These are phyloP conservation scores for Zygogramma bicolorata DNA, from an alignment of 2,888 invertebrate species.

Conservation along the genomic window DNA sequence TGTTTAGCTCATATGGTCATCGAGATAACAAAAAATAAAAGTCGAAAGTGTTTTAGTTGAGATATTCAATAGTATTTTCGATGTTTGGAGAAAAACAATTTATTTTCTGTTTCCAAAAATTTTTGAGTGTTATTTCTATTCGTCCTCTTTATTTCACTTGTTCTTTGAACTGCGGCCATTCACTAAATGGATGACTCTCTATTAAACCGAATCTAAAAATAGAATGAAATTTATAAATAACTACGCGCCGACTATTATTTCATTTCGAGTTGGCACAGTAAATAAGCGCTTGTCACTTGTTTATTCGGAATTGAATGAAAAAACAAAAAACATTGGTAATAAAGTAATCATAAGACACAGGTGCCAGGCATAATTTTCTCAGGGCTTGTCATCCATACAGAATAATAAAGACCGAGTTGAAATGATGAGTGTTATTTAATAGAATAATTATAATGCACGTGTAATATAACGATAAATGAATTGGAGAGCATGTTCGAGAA, in stretches of 20 bases:
- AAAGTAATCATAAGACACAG: constrained; percentile 55
- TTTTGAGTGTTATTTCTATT: too few species aligned
- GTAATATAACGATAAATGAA: too few species aligned
- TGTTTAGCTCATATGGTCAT: too few species aligned
- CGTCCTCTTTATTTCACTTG: background rate
- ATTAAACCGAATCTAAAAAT: background rate
- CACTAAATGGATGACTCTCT: background rate
- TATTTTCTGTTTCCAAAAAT: too few species aligned
- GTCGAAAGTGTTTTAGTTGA: too few species aligned
- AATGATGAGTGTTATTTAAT: background rate
- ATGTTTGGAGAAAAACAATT: too few species aligned
- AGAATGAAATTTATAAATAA: constrained; percentile 8
- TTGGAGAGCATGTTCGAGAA: too few species aligned
- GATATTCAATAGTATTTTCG: too few species aligned
- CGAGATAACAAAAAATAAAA: too few species aligned
- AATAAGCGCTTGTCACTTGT: constrained; percentile 55
- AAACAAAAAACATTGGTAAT: constrained; percentile 34
- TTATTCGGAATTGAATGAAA: constrained; percentile 51
- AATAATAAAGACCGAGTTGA: constrained; percentile 31
- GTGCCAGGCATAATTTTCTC: constrained; percentile 52
- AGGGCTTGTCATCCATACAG: constrained; percentile 42
- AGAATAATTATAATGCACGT: too few species aligned
- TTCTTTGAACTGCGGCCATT: background rate
- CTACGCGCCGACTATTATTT: constrained; percentile 21
- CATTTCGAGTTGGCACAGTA: constrained; percentile 53